Base-by-base conservation (phyloP, 2,888 invertebrate species). In the Drosophila barbarae region DNA sequence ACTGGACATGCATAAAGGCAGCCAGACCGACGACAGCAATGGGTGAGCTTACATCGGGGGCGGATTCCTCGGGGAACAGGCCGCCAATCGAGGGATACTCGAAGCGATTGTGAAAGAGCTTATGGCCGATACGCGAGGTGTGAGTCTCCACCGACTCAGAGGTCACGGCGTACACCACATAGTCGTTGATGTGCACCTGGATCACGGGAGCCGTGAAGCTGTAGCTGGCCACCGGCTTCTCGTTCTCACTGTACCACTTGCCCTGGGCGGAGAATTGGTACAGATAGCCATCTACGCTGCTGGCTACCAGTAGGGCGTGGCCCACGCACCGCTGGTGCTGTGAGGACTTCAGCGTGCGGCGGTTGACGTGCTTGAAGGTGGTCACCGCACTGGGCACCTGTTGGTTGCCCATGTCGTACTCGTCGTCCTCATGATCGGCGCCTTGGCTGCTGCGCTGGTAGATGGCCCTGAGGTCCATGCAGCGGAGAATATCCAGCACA, bases 71-170 rank as follows among this genome's bases (percentile, higher is more conserved):
- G 2, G 88, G 88, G 49, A 87, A 89, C 8, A 88, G 72, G 8
- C 80, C 80, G 2, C 88, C 86, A 34, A 88, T 79, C 49, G 86
- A 84, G 44, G 89, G 89, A 69, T 89, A 89, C 71, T 90, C 89
- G 56, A 88, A 89, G 13, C 88, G 87, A 75, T 88, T 89, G 35
- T 91, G 90, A 53, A 92, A 91, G 2, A 93, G 86, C 68, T 92
- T 91, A 78, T 93, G 93, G 0, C 93, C 92, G 53, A 93, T 91
- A 46, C 93, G 90, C 23, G 92, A 90, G 0, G 95, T 95, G 81
- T 95, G 95, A 0, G 94, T 93, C 88, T 95, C 95, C 41, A 95
- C 90, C 0, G 95, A 95, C 59, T 93, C 93, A 68, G 93, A 93
- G 0, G 95, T 95, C 18, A 95, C 88, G 0, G 94, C 94, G 85